phyloP scores from a whole-genome alignment of 2,113 vertebrate genomes.

The Melanocharis versteri region DNA sequence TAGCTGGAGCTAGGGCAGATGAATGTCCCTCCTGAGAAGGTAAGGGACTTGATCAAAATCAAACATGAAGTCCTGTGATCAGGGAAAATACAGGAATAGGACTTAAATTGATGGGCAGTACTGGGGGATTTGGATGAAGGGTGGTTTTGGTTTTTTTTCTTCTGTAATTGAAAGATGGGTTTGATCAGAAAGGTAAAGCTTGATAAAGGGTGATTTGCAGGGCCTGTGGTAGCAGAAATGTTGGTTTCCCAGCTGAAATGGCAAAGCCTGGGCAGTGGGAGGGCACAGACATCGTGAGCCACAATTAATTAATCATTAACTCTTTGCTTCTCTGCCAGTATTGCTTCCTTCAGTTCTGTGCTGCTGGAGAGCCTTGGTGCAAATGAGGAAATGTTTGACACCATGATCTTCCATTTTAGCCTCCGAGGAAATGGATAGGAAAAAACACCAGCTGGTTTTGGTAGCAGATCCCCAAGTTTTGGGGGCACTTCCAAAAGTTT shows the following conservation, averaged over 20 bases:
- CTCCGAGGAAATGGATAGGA: background rate
- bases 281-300: background rate
- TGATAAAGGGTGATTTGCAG: background rate
- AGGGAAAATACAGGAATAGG: background rate
- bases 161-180: background rate
- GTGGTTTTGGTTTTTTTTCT: background rate
- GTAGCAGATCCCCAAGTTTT: background rate
- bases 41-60: background rate
- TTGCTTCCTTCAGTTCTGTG: background rate
- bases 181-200: background rate
- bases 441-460: background rate
- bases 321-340: background rate
- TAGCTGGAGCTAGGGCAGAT: background rate
- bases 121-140: background rate
- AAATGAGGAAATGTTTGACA: background rate
- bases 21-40: conserved; percentile 11
- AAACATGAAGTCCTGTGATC: background rate
- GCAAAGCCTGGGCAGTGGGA: background rate
- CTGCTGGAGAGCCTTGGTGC: background rate
- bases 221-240: background rate
- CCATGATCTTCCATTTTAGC: background rate
- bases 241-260: background rate
- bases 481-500: background rate
- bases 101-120: background rate
- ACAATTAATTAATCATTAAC: background rate